Evolutionary conservation across 1,140 invertebrate species (phyloP), one percentile per base, ranked within the genome.

Genomic region (Lordiphosa clarofinis): DNA sequence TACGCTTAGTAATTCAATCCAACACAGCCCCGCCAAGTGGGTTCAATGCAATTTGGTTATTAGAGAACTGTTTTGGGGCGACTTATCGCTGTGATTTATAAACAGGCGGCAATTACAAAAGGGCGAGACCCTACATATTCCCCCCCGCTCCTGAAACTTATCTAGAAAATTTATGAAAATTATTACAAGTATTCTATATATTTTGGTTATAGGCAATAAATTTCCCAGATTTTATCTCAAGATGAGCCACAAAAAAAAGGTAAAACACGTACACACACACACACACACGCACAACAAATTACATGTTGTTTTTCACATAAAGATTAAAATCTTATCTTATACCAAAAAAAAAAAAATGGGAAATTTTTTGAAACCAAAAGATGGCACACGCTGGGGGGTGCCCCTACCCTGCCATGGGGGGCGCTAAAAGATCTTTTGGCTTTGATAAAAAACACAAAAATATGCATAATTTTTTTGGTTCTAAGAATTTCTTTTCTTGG

Each of bases 231-330:
- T 64, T 72, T 84, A 84, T 84, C 78, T 84, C 78, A 84, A 84
- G 78, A 84, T 84, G 78, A 73, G 78, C 53, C 69, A 73, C 37
- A 33, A 49, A 49, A 52, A 43, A 57, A 70, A 70, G 56, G 62
- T 70, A 63, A 19, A 66, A 49, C 44, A 53, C 52, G 49, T 28
- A 55, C 35, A 42, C 15, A 54, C 37, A 38, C 24, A 54, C 50
- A 10, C 43, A 46, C 44, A 58, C n/a, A n/a, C n/a, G 39, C 36
- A 76, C 73, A 84, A 84, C 78, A 84, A 84, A 84, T 84, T 84
- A 84, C 78, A 84, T 84, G 78, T 84, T 84, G 73, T 84, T 84
- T 78, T 84, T 84, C 78, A 84, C 78, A 84, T 84, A 84, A 84
- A 84, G 78, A 84, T 84, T 84, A 84, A 54, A 63, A 84, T 84